A percentile compares a stretch with the other conserved stretches of the same genome.
These are phyloP conservation scores for Palythoa grandiflora DNA, from an alignment of 92 coral and sea anemone species.

Conservation along the genomic window DNA sequence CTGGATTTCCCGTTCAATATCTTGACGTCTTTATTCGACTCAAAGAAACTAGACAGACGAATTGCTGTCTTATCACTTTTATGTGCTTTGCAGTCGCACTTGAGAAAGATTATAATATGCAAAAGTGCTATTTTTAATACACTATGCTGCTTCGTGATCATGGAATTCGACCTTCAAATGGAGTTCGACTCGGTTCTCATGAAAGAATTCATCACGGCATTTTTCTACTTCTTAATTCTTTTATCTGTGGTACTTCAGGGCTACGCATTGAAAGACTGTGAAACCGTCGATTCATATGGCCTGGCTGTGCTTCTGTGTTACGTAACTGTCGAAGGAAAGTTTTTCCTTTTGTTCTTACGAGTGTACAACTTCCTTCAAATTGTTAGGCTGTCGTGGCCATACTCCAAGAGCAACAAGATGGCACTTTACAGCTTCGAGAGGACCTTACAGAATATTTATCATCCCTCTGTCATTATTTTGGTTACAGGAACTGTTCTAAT, in stretches of 20 bases:
- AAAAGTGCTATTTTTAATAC: conserved; percentile 31
- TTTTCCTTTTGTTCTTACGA: conserved; percentile 24
- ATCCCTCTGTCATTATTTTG: neutral
- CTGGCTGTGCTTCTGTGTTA: conserved; percentile 29
- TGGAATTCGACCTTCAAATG: conserved; percentile 34
- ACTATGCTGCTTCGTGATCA: conserved; percentile 9
- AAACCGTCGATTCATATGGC: conserved; percentile 5
- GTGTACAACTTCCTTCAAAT: conserved; percentile 18
- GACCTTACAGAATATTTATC: neutral
- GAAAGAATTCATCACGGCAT: neutral
- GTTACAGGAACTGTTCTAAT: neutral
- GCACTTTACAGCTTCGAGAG: conserved; percentile 9
- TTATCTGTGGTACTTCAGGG: conserved; percentile 15
- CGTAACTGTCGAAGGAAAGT: neutral
- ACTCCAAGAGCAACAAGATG: neutral
- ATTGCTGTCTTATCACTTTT: conserved; percentile 35
- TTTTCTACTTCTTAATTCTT: conserved; percentile 15
- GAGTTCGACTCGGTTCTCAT: conserved; percentile 10
- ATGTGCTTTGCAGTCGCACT: conserved; percentile 4
- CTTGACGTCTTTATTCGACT: conserved; percentile 3
- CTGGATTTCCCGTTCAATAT: conserved; percentile 33
- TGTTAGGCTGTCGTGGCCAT: conserved; percentile 19
- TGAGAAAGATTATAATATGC: conserved; percentile 8
- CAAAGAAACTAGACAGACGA: neutral
- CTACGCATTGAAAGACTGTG: conserved; percentile 16